Evolutionary conservation across 2,888 invertebrate genomes (phyloP).

Genomic region (Macropis europaea): DNA sequence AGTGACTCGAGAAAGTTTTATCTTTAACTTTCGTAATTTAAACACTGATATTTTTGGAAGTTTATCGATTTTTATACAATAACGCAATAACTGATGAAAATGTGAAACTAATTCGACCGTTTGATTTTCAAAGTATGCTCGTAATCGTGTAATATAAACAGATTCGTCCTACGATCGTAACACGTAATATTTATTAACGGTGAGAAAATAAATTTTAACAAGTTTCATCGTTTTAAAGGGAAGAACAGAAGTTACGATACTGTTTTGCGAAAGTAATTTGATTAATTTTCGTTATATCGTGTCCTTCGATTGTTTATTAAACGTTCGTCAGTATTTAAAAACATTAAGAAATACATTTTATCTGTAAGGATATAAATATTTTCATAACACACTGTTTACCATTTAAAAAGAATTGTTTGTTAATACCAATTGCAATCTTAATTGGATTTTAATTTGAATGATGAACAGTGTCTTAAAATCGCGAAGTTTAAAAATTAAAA

Average conservation of each 20-base stretch:
- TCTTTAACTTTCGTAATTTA: conserved; percentile 50
- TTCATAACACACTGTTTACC: conserved; percentile 17
- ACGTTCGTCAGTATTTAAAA: conserved; percentile 18
- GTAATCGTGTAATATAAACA: too few relatives aligned
- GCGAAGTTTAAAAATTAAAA: too few relatives aligned
- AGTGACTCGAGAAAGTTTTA: conserved; percentile 15
- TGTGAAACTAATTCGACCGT: conserved; percentile 34
- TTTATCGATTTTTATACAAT: conserved; percentile 55
- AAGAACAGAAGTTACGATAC: too few relatives aligned
- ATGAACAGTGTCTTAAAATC: too few relatives aligned
- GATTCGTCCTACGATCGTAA: neutral
- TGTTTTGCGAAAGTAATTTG: neutral
- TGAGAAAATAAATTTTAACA: too few relatives aligned
- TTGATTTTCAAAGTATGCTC: too few relatives aligned
- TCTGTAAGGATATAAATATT: conserved; percentile 9
- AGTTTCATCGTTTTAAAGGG: too few relatives aligned
- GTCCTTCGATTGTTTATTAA: conserved; percentile 6
- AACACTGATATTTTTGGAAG: conserved; percentile 52
- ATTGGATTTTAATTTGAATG: too few relatives aligned
- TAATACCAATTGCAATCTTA: too few relatives aligned
- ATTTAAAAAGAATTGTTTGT: neutral
- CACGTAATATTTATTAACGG: conserved; percentile 39
- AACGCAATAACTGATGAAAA: conserved; percentile 18
- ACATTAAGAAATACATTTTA: neutral
- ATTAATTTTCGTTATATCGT: neutral